Evolutionary conservation across 2,797 vertebrate species (phyloP).

Genomic region (Pseudopleuronectes americanus): DNA sequence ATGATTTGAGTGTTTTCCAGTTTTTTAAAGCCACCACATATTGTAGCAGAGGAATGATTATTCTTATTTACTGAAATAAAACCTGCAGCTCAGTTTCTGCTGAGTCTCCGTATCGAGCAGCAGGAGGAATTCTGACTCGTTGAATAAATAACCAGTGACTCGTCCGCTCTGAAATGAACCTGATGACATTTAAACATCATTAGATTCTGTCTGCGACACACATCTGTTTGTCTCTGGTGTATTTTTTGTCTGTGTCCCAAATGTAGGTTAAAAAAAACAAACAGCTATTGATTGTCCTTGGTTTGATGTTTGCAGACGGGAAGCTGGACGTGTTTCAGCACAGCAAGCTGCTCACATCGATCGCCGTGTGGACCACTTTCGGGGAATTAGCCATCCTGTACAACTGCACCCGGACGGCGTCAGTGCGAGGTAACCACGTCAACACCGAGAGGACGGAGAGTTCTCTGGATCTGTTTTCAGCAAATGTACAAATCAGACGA

Average conservation of each 20-base stretch:
- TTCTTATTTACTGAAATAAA: too few relatives aligned
- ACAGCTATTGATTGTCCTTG: slow-evolving; percentile 47
- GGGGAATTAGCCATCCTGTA: slow-evolving; percentile 94
- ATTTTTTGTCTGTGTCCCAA: slow-evolving; percentile 8
- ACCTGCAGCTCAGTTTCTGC: too few relatives aligned
- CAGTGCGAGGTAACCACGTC: slow-evolving; percentile 88
- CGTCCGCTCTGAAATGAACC: neutral
- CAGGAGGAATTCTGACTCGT: too few relatives aligned
- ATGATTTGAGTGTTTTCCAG: too few relatives aligned
- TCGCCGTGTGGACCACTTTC: slow-evolving; percentile 91
- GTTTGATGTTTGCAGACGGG: slow-evolving; percentile 84
- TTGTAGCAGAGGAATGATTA: too few relatives aligned
- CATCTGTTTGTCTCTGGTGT: neutral
- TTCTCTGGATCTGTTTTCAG: neutral
- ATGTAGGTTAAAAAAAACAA: slow-evolving; percentile 12
- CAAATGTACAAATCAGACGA: too few relatives aligned
- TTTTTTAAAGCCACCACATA: too few relatives aligned
- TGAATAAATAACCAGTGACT: too few relatives aligned
- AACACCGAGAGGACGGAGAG: neutral
- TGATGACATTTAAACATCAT: neutral
- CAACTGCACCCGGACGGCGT: slow-evolving; percentile 94
- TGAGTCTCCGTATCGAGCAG: too few relatives aligned
- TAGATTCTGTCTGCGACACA: neutral
- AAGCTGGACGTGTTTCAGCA: slow-evolving; percentile 93
- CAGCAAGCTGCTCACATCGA: slow-evolving; percentile 89